Evolutionary conservation across 2,113 vertebrate species (phyloP), one percentile per base, ranked within the genome.

Genomic region (Gallinago jamesoni): DNA sequence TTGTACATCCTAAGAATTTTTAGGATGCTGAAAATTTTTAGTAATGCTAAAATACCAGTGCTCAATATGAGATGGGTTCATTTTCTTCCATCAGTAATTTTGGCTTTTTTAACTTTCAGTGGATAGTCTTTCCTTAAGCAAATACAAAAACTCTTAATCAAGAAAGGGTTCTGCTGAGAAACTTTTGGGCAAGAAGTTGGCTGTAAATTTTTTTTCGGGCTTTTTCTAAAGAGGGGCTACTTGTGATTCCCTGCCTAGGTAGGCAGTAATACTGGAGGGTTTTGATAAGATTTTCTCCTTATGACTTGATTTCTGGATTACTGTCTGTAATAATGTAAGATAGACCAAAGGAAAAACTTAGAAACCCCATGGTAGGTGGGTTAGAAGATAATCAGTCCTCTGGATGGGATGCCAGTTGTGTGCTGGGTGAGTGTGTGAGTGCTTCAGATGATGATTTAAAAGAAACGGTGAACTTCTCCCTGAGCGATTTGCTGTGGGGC

Each of bases 251-350:
- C 25, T 80, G 35, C 25, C 48, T 37, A 6, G 22, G 28, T 3
- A 5, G 55, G 60, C 3, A 0, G 0, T 23, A 48, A 43, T 12
- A 8, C 7, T 31, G n/a, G 3, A 0, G 0, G 5, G 8, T 23
- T 53, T 60, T 37, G 33, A 31, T 33, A 39, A 43, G 0, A 0
- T 63, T 89, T 91, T 72, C 48, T 39, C 25, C 43, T 0, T 33
- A 5, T 48, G n/a, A 12, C 9, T 72, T 31, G 3, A 8, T 80
- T 92, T 79, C 45, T 69, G 39, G 1, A 6, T 89, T 80, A 5
- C 19, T 22, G 0, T n/a, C 2, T 63, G 4, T 23, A 3, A 14
- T 2, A 3, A 10, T 7, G 43, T 39, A 4, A 33, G 50, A 1
- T 28, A 67, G 13, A 37, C 25, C 20, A 27, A 64, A 31, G 64